Evolutionary conservation across 2,113 vertebrate species (phyloP), one percentile per base, ranked within the genome.

Genomic region (Tretioscincus oriximinensis): DNA sequence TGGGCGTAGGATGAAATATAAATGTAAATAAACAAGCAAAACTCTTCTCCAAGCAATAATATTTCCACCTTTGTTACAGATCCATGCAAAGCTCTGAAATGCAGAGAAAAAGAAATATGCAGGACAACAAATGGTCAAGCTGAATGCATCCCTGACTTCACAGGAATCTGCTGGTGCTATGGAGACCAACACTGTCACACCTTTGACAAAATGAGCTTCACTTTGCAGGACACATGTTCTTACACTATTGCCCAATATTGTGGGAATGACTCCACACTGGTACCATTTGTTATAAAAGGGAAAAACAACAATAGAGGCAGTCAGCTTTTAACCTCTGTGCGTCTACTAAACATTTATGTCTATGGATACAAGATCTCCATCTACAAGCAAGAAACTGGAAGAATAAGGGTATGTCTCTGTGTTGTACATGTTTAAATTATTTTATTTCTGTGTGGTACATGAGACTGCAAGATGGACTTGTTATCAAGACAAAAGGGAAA

Each of bases 151-250:
- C 81, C 64, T 64, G 73, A 81, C 24, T 80, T 78, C 71, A 77
- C 8, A 11, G 89, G 80, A 8, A 88, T 65, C 6, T 94, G 93
- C 65, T 84, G 79, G 22, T 91, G 85, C 4, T 80, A 87, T 8
- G 91, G 93, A 0, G 92, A 92, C 76, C 91, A 90, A 6, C 92
- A 93, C 66, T 94, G 89, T 77, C 76, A 21, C 79, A 90, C 93
- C 0, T 94, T 94, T 29, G 93, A 94, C 61, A 88, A 88, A 3
- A 73, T 54, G 45, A 18, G 41, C 2, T 90, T 82, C 67, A 80
- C 86, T 49, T 88, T 88, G 76, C 81, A 86, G 54, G 88, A 86
- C 26, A 88, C 82, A 7, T 90, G 86, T 10, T 82, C 88, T 12
- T 90, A 90, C 58, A 78, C 10, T 7, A 65, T 87, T 31, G 54